Evolutionary conservation across 2,888 invertebrate species (phyloP), one percentile per base, ranked within the genome.

Genomic region (Amblyteles armatorius): DNA sequence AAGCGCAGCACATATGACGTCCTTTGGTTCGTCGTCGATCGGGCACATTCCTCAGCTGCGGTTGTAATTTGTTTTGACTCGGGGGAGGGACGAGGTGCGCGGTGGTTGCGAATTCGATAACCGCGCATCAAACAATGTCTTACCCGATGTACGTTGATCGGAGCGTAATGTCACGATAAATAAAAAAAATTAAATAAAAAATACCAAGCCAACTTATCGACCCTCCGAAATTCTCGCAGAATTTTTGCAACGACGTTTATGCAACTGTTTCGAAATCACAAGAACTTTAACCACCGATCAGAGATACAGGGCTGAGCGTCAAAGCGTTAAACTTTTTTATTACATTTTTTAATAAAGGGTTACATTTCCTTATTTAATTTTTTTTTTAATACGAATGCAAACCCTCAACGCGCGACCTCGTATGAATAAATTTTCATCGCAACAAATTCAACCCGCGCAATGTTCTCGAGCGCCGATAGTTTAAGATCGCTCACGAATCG

Each of bases 21-120:
- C 7, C 7, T 4, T 4, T n/a, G 13, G 26, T 78, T 78, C 68
- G 19, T 55, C 50, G 48, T 44, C 55, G 55, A 40, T 3, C 19
- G 65, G 26, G 63, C 57, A 71, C 76, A 73, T 80, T 80, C 77
- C 57, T 72, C 80, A 84, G 80, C 80, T 84, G 84, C 65, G 72
- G 22, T 77, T 80, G 76, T 79, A 57, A 77, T 80, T 84, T 80
- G 55, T 72, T 84, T 73, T 77, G 77, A 68, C 55, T 68, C 57
- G 73, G 73, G n/a, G 73, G 19, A n/a, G 19, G 40, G 22, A 55
- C 36, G 67, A 63, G 78, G 57, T 57, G 55, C 36, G 65, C 48
- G 48, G 19, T 19, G 40, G 19, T 44, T 7, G 50, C 29, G 44
- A 50, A 67, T 76, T 76, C 76, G 40, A 52, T 26, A 52, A 65